Evolutionary conservation across 1,140 invertebrate species (phyloP), one percentile per base, ranked within the genome.

Genomic region (Drosophila melanogaster): DNA sequence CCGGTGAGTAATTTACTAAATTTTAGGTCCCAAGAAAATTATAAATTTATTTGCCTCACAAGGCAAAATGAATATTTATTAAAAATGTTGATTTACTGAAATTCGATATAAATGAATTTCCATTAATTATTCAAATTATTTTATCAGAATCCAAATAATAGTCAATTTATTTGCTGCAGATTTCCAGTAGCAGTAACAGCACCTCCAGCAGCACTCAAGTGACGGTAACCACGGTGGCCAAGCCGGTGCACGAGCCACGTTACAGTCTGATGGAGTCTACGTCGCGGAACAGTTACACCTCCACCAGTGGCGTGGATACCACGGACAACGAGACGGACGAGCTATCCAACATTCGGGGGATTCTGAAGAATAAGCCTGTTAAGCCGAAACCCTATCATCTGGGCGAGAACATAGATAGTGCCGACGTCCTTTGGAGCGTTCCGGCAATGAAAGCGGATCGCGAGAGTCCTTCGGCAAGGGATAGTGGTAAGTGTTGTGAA

Each of bases 361-460:
- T 96, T 92, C 90, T 96, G 53, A 96, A 95, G 92, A 95, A 95
- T 78, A 95, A 95, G 92, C 94, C 94, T 37, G 92, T 94, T 10
- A 95, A 95, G 87, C 95, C 95, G 73, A 95, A 94, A 81, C 94
- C 95, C 54, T 95, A 95, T 92, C 93, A 95, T 81, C 92, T 95
- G 65, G 95, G 95, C 41, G 94, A 95, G 78, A 94, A 94, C 79
- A 93, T 93, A 70, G 93, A 91, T 74, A 92, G 93, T 84, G 93
- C 93, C 77, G 90, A 91, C 62, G 89, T 70, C 4, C 90, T 92
- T 15, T 94, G 94, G 94, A 93, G 93, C 35, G 91, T 94, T 5
- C 92, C 71, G 6, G 60, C 66, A 15, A 56, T 89, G 12, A 86
- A 83, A 14, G 43, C 43, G 24, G 81, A 84, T 4, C 41, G 80